These are phyloP conservation scores for Ciconia stormi DNA, from an alignment of 2,113 vertebrate species.

Conservation along the genomic window DNA sequence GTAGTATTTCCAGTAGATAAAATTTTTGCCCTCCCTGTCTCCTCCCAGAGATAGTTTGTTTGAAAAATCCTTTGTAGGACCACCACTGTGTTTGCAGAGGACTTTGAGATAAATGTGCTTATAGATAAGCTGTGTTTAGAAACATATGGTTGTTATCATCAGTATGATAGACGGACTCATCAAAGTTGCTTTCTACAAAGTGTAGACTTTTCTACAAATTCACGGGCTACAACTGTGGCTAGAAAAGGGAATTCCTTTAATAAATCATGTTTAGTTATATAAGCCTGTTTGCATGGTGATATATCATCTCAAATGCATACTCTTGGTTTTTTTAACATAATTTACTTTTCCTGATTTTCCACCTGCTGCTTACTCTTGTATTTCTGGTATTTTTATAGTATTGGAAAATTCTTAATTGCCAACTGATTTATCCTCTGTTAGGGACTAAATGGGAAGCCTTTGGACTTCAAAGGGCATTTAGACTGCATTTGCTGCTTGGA, in stretches of 20 bases:
- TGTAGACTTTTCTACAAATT: no score
- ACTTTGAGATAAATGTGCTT: constrained; percentile 3
- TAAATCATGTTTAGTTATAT: not conserved
- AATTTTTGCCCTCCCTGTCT: not conserved
- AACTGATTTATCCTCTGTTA: not conserved
- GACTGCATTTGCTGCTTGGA: constrained; percentile 33
- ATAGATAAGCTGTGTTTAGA: constrained; percentile 21
- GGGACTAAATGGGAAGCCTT: not conserved
- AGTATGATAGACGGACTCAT: not conserved
- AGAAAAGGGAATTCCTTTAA: not conserved
- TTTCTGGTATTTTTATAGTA: not conserved
- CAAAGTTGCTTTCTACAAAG: not conserved
- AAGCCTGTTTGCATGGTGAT: not conserved
- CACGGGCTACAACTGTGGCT: not conserved
- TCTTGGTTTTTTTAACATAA: not conserved
- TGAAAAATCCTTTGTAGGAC: constrained; percentile 23
- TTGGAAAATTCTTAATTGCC: constrained; percentile 9
- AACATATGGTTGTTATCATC: not conserved
- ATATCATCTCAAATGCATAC: not conserved
- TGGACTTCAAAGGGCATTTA: constrained; percentile 30
- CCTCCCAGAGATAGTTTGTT: not conserved
- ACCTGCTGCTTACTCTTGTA: not conserved
- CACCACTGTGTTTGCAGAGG: not conserved
- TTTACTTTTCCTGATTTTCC: not conserved
- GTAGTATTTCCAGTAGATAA: constrained; percentile 30